phyloP scores from a whole-genome alignment of 2,113 vertebrate species.

The Chaetops frenatus region DNA sequence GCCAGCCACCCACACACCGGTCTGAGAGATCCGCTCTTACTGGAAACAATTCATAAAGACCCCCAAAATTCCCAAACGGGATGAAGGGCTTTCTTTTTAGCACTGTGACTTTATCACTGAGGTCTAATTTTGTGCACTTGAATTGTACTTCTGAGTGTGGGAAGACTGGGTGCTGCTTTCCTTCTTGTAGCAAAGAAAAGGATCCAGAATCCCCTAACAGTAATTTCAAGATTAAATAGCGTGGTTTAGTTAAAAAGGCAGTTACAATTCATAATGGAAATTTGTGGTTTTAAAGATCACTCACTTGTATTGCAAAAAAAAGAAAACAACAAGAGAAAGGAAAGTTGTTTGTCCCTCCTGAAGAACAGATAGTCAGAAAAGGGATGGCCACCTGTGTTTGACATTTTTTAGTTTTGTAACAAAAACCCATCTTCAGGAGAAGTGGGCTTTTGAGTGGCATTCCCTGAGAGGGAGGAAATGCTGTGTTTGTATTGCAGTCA shows the following conservation, averaged over 20 bases:
- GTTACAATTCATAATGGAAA: conserved; percentile 23
- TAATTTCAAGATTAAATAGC: conserved; percentile 35
- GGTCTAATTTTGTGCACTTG: background rate
- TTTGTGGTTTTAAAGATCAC: background rate
- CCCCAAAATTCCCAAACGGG: conserved; percentile 2
- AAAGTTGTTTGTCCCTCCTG: background rate
- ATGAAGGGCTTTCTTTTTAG: background rate
- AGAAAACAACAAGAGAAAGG: background rate
- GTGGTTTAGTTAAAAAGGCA: background rate
- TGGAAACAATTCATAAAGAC: background rate
- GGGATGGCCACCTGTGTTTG: background rate
- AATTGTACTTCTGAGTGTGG: background rate
- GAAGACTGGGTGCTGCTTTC: background rate
- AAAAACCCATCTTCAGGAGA: background rate
- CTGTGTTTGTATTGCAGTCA: accelerated
- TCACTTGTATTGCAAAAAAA: background rate
- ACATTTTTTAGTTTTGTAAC: background rate
- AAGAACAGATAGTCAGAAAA: accelerated
- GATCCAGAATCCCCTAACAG: conserved; percentile 40
- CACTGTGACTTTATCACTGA: background rate
- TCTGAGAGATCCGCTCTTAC: background rate
- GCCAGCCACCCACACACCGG: background rate
- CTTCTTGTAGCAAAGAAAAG: background rate
- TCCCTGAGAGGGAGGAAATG: accelerated
- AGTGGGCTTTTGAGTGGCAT: background rate